Conservation (phyloP, 2,797 vertebrate species). For the Sebastes steindachneri region DNA sequence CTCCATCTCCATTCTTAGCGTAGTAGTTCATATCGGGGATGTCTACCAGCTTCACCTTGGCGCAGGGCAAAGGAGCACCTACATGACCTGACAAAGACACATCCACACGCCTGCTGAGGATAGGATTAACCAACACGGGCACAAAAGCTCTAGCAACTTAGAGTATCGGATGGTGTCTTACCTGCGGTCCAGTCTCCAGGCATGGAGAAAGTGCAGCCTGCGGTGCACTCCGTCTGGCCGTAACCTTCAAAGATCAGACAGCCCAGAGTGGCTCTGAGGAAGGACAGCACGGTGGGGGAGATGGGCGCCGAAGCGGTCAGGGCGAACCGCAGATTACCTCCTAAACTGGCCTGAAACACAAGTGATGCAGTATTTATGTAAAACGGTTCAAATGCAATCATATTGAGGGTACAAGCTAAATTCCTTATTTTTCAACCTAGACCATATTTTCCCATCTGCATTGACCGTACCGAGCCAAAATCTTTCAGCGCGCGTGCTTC, state of each 20-base stretch:
- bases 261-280: conserved; percentile 84
- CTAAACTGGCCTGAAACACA: conserved; percentile 78
- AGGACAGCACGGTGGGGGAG: conserved; percentile 84
- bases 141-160: neutral
- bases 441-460: conserved; percentile 62
- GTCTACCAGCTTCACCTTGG: conserved; percentile 83
- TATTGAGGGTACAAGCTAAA: neutral
- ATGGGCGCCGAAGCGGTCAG: conserved; percentile 86
- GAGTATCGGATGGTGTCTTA: conserved; percentile 5
- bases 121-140: neutral
- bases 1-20: conserved; percentile 80
- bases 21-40: conserved; percentile 87
- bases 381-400: neutral
- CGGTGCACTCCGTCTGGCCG: conserved; percentile 87
- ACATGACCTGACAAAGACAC: conserved; percentile 79
- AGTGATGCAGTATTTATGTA: neutral
- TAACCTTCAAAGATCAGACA: conserved; percentile 88
- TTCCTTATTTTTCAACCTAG: conserved; percentile 38
- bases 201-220: conserved; percentile 87
- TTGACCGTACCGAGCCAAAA: conserved; percentile 43
- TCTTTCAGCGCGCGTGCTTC: conserved; percentile 37
- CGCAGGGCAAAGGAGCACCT: conserved; percentile 83
- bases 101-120: conserved; percentile 3
- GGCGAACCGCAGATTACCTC: conserved; percentile 84
- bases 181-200: conserved; percentile 86